phyloP scores from a whole-genome alignment of 2,888 invertebrate species.

The Antheraea assamensis region DNA sequence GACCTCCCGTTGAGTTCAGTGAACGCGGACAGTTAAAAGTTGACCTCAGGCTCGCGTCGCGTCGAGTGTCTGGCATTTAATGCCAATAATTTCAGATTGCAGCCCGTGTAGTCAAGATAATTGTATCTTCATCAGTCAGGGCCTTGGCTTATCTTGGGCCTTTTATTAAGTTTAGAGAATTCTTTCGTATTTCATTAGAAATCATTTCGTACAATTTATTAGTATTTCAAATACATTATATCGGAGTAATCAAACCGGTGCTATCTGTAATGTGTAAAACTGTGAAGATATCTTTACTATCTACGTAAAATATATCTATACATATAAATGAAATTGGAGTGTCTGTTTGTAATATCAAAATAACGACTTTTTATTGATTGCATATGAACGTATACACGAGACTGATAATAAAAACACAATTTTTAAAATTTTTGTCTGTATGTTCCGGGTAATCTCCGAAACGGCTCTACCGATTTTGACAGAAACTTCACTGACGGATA shows the following conservation, averaged over 20 bases:
- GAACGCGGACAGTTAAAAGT: slow-evolving; percentile 48
- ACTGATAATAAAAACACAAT: too few relatives aligned
- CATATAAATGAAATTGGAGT: too few relatives aligned
- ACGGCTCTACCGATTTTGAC: too few relatives aligned
- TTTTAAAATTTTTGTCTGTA: too few relatives aligned
- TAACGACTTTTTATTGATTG: too few relatives aligned
- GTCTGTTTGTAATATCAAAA: too few relatives aligned
- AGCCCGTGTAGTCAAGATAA: not conserved
- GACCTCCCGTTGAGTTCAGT: slow-evolving; percentile 49
- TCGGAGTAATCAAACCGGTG: not conserved
- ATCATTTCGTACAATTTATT: not conserved
- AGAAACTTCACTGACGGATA: too few relatives aligned
- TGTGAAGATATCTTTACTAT: too few relatives aligned
- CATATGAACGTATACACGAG: too few relatives aligned
- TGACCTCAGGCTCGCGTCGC: slow-evolving; percentile 38
- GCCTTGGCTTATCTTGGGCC: not conserved
- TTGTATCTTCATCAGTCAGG: not conserved
- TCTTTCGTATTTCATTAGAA: not conserved
- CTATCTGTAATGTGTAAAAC: too few relatives aligned
- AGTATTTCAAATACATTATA: not conserved
- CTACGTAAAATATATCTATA: too few relatives aligned
- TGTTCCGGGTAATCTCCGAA: too few relatives aligned
- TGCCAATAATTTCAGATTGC: slow-evolving; percentile 21
- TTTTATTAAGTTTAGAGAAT: not conserved
- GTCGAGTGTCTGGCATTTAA: slow-evolving; percentile 22